These are phyloP conservation scores for Furcifer pardalis DNA, from an alignment of 2,797 vertebrate species.

Conservation along the genomic window DNA sequence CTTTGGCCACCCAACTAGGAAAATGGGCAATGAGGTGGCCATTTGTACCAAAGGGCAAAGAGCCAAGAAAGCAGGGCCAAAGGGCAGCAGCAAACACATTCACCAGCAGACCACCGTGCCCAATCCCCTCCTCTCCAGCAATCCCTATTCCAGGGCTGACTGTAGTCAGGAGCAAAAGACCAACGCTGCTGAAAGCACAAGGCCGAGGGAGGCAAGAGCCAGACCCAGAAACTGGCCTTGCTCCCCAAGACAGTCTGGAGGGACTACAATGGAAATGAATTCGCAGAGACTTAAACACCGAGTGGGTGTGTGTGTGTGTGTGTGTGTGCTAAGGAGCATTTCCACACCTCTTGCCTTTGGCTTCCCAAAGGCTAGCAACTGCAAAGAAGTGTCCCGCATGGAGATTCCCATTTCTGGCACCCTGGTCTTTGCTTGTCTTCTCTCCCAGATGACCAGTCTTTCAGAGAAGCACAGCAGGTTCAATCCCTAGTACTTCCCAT, in stretches of 20 bases:
- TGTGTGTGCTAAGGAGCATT: too few relatives aligned
- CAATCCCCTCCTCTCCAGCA: background rate
- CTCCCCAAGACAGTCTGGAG: background rate
- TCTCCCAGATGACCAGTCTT: background rate
- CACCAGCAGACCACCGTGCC: background rate
- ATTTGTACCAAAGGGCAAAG: background rate
- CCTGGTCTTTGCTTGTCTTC: background rate
- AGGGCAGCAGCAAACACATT: too few relatives aligned
- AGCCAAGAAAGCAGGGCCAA: background rate
- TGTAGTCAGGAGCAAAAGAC: rapidly evolving
- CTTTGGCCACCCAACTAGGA: background rate
- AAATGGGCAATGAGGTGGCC: background rate
- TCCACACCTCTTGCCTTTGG: background rate
- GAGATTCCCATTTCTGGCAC: background rate
- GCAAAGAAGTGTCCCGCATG: background rate
- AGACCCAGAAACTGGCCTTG: background rate
- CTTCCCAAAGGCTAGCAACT: background rate
- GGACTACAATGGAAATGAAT: too few relatives aligned
- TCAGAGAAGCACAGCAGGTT: too few relatives aligned
- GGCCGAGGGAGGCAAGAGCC: rapidly evolving
- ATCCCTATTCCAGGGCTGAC: background rate
- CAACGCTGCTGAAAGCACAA: background rate
- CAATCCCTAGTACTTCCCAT: background rate
- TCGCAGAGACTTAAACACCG: background rate
- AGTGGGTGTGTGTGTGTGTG: too few relatives aligned